These are phyloP conservation scores for Sebastes fasciatus DNA, from an alignment of 2,113 vertebrate species.

Conservation along the genomic window DNA sequence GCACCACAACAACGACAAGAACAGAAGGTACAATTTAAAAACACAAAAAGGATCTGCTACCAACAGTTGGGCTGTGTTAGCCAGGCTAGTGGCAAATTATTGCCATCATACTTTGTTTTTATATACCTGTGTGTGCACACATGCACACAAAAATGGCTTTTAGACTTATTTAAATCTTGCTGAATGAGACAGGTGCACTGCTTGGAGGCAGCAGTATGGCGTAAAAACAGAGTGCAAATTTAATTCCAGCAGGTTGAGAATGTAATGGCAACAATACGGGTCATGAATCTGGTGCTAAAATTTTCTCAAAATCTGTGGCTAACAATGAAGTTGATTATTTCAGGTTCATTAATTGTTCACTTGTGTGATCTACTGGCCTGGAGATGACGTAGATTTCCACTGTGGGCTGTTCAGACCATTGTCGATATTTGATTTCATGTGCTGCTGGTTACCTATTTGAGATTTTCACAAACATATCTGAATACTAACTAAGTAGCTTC, in stretches of 20 bases:
- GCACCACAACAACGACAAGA: conserved; percentile 33
- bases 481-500: conserved; percentile 34
- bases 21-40: conserved; percentile 27
- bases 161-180: conserved; percentile 21
- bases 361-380: conserved; percentile 20
- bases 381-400: conserved; percentile 24
- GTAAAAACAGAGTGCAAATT: conserved; percentile 43
- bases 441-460: conserved; percentile 58
- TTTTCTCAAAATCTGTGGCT: not conserved
- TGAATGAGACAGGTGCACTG: conserved; percentile 30
- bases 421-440: conserved; percentile 22
- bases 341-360: conserved; percentile 7
- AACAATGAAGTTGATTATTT: not conserved
- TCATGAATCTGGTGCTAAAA: conserved; percentile 18
- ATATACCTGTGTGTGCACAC: conserved; percentile 26
- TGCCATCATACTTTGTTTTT: conserved; percentile 74
- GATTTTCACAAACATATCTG: conserved; percentile 4
- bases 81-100: conserved; percentile 68
- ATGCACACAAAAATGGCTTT: conserved; percentile 64
- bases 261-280: conserved; percentile 20
- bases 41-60: conserved; percentile 55
- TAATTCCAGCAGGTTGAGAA: conserved; percentile 20
- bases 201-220: conserved; percentile 18
- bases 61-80: conserved; percentile 42
- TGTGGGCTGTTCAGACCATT: conserved; percentile 4